Evolutionary conservation across 2,888 invertebrate species (phyloP), one percentile per base, ranked within the genome.

Genomic region (Ormyrus nitidulus): DNA sequence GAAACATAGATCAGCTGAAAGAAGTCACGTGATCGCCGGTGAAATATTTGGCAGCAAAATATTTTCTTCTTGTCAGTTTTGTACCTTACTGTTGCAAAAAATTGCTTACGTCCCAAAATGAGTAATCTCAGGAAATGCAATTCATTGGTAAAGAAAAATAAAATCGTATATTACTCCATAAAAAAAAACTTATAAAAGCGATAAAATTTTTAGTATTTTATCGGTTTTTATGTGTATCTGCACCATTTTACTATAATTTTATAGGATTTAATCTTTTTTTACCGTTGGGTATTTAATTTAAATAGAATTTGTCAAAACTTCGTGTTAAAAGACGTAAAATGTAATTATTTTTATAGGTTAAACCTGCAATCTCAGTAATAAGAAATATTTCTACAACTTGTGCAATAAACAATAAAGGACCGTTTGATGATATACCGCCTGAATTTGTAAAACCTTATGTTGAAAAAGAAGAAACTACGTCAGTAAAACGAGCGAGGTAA

Each of bases 401-500:
- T 81, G 66, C 59, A 56, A 75, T 80, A 5, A 83, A 61, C n/a
- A 79, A 49, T 51, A 85, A 84, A 74, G 77, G 84, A 64, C 81
- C 83, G 5, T 79, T 84, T 53, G 84, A 86, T 71, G 73, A 88
- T 51, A 75, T 85, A 82, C 87, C 88, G 84, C 86, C 86, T 5
- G 81, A 87, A 53, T 83, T 86, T 80, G 84, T 77, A 6, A 87
- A 87, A 80, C 87, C 88, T 0, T 81, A 74, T 11, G 88, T 88
- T 64, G 86, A 88, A 8, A 81, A 84, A 49, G 86, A 84, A 46
- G 89, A 90, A 81, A 84, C 79, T 79, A 51, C 81, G 53, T 66
- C 82, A n/a, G 76, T 86, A 11, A 90, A 89, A 83, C 83, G 84
- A 83, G 89, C 89, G 72, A 82, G 88, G 88, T 88, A 84, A 65